Percentiles rank a stretch among this genome's conserved stretches.
Conservation (phyloP, 1,140 invertebrate species). For the Ooceraea biroi region DNA sequence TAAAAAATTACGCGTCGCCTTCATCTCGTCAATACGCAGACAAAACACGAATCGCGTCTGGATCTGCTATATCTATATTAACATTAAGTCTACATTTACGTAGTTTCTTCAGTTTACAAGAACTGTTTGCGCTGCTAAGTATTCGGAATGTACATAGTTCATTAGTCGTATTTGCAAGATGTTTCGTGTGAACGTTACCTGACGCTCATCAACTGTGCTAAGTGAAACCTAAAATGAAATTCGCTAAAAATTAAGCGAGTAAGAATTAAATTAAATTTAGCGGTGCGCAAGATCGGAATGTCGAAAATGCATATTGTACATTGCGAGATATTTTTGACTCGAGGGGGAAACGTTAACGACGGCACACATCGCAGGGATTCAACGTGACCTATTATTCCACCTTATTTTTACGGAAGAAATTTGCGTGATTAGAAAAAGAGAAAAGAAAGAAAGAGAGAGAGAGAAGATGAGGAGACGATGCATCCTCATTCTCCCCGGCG, state of each 20-base stretch:
- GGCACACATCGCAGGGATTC: neutral
- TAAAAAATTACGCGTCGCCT: neutral
- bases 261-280: too few species aligned
- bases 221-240: too few species aligned
- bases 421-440: neutral
- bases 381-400: too few species aligned
- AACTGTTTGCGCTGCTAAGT: too few species aligned
- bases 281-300: neutral
- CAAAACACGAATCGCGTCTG: neutral
- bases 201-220: too few species aligned
- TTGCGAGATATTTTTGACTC: neutral
- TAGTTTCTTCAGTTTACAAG: too few species aligned
- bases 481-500: neutral
- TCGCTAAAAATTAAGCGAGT: too few species aligned
- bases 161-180: too few species aligned
- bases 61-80: too few species aligned
- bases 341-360: neutral
- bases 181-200: too few species aligned
- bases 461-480: neutral
- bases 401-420: neutral
- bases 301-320: constrained; percentile 1
- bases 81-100: neutral
- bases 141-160: too few species aligned
- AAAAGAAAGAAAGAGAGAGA: neutral
- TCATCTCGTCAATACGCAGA: neutral